A percentile compares a stretch with the other conserved stretches of the same genome.
Conservation (phyloP, 2,888 invertebrate genomes). For the Dryadula phaetusa region DNA sequence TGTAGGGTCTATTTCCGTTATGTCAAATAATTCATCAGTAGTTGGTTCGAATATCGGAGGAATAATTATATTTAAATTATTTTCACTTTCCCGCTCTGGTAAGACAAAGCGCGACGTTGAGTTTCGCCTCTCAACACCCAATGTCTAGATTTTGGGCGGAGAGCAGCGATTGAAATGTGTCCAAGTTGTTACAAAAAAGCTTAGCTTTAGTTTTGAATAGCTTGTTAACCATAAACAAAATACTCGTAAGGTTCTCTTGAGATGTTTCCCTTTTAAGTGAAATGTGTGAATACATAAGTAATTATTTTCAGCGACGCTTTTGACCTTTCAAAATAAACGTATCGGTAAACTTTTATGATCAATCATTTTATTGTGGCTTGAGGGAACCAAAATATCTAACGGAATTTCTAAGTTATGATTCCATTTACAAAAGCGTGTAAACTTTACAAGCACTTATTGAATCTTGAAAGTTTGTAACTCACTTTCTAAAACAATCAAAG, state of each 20-base stretch:
- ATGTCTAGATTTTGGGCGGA: no score
- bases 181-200: no score
- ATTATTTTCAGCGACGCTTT: not conserved
- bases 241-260: not conserved
- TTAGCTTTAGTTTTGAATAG: no score
- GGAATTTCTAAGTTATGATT: constrained; percentile 12
- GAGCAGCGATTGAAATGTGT: no score
- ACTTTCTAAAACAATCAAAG: constrained; percentile 13
- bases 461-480: constrained; percentile 7
- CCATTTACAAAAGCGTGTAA: constrained; percentile 2
- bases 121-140: no score
- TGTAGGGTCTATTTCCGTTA: no score
- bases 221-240: not conserved
- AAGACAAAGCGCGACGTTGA: no score
- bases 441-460: constrained; percentile 5
- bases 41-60: no score
- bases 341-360: constrained; percentile 1
- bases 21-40: no score
- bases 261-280: not conserved
- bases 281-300: not conserved
- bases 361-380: constrained; percentile 15
- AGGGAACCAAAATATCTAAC: constrained; percentile 3
- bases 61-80: no score
- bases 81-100: no score
- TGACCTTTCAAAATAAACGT: not conserved